Evolutionary conservation across 2,888 invertebrate species (phyloP).

Genomic region (Plemyria rubiginata): DNA sequence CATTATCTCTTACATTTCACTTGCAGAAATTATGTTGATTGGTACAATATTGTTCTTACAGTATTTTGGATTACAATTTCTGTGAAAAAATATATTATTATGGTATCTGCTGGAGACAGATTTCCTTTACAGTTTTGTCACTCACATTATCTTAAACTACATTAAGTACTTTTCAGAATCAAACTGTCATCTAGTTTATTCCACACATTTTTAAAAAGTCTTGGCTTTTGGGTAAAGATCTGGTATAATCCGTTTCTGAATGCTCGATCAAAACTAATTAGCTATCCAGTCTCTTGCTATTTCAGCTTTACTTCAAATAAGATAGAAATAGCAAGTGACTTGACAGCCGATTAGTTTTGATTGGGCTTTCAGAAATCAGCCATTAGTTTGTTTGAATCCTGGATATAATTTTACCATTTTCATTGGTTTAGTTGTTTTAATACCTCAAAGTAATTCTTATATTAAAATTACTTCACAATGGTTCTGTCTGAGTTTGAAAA

Average conservation of each 20-base stretch:
- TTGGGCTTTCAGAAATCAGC: no score
- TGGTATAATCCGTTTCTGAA: no score
- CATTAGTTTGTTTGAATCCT: no score
- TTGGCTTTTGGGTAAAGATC: background rate
- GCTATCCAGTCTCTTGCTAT: no score
- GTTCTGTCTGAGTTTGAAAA: no score
- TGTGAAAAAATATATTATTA: slow-evolving; percentile 60
- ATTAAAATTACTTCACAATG: no score
- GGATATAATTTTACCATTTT: background rate
- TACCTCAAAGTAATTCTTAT: no score
- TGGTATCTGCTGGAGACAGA: slow-evolving; percentile 44
- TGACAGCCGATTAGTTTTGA: no score
- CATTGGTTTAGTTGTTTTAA: background rate
- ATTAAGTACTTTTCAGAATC: slow-evolving; percentile 68
- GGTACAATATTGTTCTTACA: slow-evolving; percentile 59
- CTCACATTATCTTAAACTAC: slow-evolving; percentile 62
- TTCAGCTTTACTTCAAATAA: no score
- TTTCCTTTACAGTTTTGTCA: slow-evolving; percentile 47
- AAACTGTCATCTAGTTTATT: slow-evolving; percentile 47
- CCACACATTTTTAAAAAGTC: slow-evolving; percentile 29
- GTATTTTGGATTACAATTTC: slow-evolving; percentile 43
- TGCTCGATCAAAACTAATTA: no score
- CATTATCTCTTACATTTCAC: slow-evolving; percentile 70
- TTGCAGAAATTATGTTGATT: slow-evolving; percentile 68
- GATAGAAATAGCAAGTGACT: no score